phyloP scores from a whole-genome alignment of 2,797 vertebrate genomes.

The Coendou prehensilis region DNA sequence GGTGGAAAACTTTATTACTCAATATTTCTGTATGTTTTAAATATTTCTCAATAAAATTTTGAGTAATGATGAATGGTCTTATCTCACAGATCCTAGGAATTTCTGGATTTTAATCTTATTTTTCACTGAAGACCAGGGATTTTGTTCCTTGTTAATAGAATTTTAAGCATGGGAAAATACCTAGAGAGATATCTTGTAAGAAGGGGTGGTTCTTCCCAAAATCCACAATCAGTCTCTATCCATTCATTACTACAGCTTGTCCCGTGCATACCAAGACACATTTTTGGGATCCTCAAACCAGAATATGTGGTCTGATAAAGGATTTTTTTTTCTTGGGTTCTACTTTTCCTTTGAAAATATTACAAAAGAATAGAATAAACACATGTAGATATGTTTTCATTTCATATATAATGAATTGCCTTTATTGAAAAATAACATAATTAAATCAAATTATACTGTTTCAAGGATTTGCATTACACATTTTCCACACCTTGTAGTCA shows the following conservation, averaged over 20 bases:
- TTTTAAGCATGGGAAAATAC: neutral
- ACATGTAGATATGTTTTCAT: neutral
- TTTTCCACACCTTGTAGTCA: neutral
- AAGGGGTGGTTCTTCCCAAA: neutral
- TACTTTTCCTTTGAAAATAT: slow-evolving; percentile 56
- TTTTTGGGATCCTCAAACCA: neutral
- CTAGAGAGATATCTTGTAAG: neutral
- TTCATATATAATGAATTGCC: neutral
- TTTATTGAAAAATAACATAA: slow-evolving; percentile 50
- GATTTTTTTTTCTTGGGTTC: slow-evolving; percentile 1
- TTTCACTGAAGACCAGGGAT: neutral
- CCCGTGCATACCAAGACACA: neutral
- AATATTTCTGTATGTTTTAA: slow-evolving; percentile 9
- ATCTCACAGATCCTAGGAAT: neutral
- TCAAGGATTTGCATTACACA: slow-evolving; percentile 14
- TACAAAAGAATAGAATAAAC: slow-evolving; percentile 13
- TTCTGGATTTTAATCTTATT: slow-evolving; percentile 24
- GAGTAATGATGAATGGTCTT: neutral
- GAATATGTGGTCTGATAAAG: neutral
- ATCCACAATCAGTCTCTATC: neutral
- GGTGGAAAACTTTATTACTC: neutral
- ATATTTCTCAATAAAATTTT: slow-evolving; percentile 24
- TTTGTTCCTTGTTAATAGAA: neutral
- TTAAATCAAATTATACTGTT: slow-evolving; percentile 51
- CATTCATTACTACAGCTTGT: neutral